Evolutionary conservation across 1,140 invertebrate genomes (phyloP).

Genomic region (Muscidifurax raptorellus): DNA sequence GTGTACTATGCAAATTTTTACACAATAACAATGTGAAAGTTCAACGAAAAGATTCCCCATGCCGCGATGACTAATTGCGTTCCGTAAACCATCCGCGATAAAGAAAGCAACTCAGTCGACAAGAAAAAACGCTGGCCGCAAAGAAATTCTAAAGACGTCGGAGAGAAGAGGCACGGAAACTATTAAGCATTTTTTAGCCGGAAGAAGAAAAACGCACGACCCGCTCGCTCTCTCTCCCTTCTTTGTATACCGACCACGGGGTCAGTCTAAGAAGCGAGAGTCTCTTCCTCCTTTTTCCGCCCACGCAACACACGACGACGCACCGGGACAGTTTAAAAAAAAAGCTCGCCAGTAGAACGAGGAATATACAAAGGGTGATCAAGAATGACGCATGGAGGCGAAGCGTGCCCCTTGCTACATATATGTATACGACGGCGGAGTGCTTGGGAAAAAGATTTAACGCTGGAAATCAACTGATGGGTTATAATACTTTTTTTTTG

Average conservation of each 20-base stretch:
- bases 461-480: background rate
- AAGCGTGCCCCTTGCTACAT: background rate
- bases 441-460: slow-evolving; percentile 1
- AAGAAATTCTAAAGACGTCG: slow-evolving; percentile 37
- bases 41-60: too few relatives aligned
- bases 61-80: slow-evolving; percentile 34
- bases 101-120: background rate
- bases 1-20: too few relatives aligned
- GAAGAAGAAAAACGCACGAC: slow-evolving; percentile 52
- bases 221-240: background rate
- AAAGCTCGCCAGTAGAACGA: slow-evolving; percentile 15
- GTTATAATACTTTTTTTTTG: too few relatives aligned
- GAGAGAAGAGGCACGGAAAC: slow-evolving; percentile 53
- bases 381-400: slow-evolving; percentile 48
- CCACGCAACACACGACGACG: slow-evolving; percentile 43
- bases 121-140: background rate
- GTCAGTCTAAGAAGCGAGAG: slow-evolving; percentile 31
- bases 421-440: background rate
- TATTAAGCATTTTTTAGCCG: slow-evolving; percentile 61
- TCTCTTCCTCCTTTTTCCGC: slow-evolving; percentile 36
- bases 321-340: slow-evolving; percentile 31
- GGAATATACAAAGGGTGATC: slow-evolving; percentile 49
- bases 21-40: too few relatives aligned
- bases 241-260: slow-evolving; percentile 46
- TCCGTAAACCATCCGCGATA: background rate